These are phyloP conservation scores for Apotomis betuletana DNA, from an alignment of 2,888 invertebrate genomes.

Conservation along the genomic window DNA sequence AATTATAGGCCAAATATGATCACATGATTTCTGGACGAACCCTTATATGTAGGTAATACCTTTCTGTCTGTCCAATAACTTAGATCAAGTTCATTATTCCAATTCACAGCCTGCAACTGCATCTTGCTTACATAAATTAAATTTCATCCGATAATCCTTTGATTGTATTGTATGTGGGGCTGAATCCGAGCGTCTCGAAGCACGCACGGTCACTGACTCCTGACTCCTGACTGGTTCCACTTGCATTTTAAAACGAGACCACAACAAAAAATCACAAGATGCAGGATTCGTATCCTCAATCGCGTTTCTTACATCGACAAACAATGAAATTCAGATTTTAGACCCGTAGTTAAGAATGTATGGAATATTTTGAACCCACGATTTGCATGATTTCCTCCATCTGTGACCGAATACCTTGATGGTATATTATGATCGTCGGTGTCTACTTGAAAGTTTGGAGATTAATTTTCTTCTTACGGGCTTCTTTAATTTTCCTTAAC, in stretches of 20 bases:
- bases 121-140: too few relatives aligned
- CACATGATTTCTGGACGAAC: too few relatives aligned
- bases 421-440: conserved; percentile 12
- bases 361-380: conserved; percentile 20
- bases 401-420: conserved; percentile 8
- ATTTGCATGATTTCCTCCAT: conserved; percentile 18
- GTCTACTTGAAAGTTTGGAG: conserved; percentile 6
- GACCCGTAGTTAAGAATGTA: conserved; percentile 1
- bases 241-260: conserved; percentile 52
- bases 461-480: conserved; percentile 21
- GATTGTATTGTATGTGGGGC: conserved; percentile 20
- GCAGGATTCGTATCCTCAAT: background rate
- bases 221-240: conserved; percentile 67
- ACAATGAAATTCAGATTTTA: conserved; percentile 9
- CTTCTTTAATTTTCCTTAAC: conserved; percentile 14
- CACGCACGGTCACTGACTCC: conserved; percentile 44
- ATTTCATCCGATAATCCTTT: conserved; percentile 26
- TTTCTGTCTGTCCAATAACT: too few relatives aligned
- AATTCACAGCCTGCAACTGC: too few relatives aligned
- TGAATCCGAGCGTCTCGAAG: conserved; percentile 15
- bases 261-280: conserved; percentile 12
- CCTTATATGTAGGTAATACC: too few relatives aligned
- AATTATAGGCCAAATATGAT: too few relatives aligned
- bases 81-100: too few relatives aligned
- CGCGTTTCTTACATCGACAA: conserved; percentile 12